A percentile compares a stretch with the other conserved stretches of the same genome.
These are phyloP conservation scores for Limnephilus marmoratus DNA, from an alignment of 2,888 invertebrate genomes.

Conservation along the genomic window DNA sequence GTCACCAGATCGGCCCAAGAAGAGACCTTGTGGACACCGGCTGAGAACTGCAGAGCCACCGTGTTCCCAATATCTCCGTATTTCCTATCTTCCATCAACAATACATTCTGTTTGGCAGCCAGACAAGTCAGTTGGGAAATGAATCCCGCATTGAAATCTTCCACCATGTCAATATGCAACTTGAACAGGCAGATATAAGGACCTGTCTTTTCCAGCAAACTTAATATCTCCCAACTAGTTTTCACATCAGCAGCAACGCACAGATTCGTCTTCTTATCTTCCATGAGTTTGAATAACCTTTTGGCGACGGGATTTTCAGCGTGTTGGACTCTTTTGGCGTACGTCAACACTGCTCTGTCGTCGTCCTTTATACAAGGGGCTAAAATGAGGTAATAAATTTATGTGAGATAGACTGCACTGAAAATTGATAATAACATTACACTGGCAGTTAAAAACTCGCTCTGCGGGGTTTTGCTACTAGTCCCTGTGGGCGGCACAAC, in stretches of 20 bases:
- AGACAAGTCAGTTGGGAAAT: conserved; percentile 80
- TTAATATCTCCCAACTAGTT: conserved; percentile 82
- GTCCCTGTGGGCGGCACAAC: no score
- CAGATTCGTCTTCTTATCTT: conserved; percentile 90
- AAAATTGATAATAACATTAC: background rate
- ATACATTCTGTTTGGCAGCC: conserved; percentile 87
- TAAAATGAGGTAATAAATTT: conserved; percentile 36
- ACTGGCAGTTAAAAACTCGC: no score
- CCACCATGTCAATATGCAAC: conserved; percentile 92
- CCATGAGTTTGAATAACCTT: conserved; percentile 87
- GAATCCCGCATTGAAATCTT: conserved; percentile 85
- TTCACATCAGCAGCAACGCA: conserved; percentile 94
- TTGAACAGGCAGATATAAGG: conserved; percentile 93
- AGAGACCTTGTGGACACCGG: conserved; percentile 86
- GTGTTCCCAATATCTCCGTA: conserved; percentile 98
- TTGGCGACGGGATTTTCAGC: conserved; percentile 80
- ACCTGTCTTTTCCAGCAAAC: conserved; percentile 86
- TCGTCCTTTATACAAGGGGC: conserved; percentile 24
- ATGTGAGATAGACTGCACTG: background rate
- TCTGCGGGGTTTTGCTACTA: no score
- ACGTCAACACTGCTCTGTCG: conserved; percentile 79
- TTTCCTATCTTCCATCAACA: conserved; percentile 97
- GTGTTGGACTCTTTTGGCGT: conserved; percentile 78
- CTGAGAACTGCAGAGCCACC: conserved; percentile 87
- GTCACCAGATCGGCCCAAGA: conserved; percentile 96